Evolutionary conservation across 2,888 invertebrate genomes (phyloP), one percentile per base, ranked within the genome.

Genomic region (Crossocerus cetratus): DNA sequence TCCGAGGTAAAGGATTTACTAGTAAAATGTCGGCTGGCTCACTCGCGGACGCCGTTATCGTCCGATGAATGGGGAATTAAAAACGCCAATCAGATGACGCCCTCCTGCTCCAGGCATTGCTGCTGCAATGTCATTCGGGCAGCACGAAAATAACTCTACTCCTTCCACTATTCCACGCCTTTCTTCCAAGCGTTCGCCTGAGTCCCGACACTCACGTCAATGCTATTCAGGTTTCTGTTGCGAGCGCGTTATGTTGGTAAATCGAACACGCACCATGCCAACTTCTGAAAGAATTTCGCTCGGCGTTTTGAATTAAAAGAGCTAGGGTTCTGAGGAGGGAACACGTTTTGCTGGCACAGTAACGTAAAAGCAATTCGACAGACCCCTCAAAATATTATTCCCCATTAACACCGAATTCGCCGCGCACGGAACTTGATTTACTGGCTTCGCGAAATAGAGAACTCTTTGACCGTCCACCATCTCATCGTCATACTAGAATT

Each of bases 41-140:
- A 14, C 3, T 74, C 61, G 69, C 63, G 68, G 74, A 65, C 72
- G 65, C 54, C 42, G 53, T 70, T 77, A 73, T 64, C 63, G 61
- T 55, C 63, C 72, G 69, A 76, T 72, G 82, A 82, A 82, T 82
- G 76, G 80, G 78, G 78, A 82, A 82, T 82, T 82, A 82, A 82
- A 82, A 82, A 78, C 78, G 82, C 78, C 82, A 82, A 82, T 82
- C 82, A 80, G 77, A 74, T 72, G 77, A 71, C 64, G 70, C 74
- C 75, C 77, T 77, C 63, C 72, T 64, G 74, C 81, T 74, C 11
- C 49, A 66, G 69, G 81, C 76, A 54, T 32, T 63, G 72, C 77
- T 79, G 54, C 68, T 70, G 76, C 76, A 76, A 73, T 79, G 81
- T 81, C 79, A 79, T 74, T 77, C 77, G 70, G 65, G 72, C 71